Percentiles rank a stretch among this genome's conserved stretches.
These are phyloP conservation scores for human (Homo sapiens) DNA, from an alignment of 2,113 vertebrate species.

Conservation along the genomic window GRCh38 chr12:21305001-21305500, in stretches of 20 bases:
- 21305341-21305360: not conserved
- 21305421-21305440: not conserved
- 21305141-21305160: not conserved
- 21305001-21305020: not conserved
- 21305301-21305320: not conserved
- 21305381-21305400: not conserved
- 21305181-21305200: not conserved
- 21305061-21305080: not conserved
- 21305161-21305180: not conserved
- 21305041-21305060: not conserved
- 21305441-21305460: not conserved
- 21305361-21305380: not conserved
- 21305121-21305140: not conserved
- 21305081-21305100: constrained; percentile 10
- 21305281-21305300: not conserved
- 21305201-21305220: not conserved
- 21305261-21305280: not conserved
- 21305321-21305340: not conserved
- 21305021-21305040: not conserved
- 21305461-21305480: not conserved
- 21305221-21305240: not conserved
- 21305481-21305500: not conserved
- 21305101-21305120: not conserved
- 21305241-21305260: not conserved
- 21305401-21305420: not conserved